phyloP scores from a whole-genome alignment of 2,888 invertebrate genomes.

The Phasia obesa region DNA sequence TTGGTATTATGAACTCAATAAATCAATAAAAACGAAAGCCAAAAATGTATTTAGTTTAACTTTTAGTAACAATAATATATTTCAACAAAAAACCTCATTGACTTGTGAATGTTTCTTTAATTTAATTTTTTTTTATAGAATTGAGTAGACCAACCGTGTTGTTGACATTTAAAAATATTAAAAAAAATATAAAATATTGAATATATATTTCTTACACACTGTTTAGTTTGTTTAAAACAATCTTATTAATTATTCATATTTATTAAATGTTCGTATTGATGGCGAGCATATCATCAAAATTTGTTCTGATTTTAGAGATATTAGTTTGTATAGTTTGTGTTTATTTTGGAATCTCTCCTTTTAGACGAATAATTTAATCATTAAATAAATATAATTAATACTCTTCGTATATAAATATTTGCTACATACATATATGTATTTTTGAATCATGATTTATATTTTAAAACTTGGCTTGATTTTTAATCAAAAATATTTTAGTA shows the following conservation, averaged over 20 bases:
- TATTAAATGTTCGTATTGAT: conserved; percentile 41
- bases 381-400: not conserved
- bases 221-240: conserved; percentile 46
- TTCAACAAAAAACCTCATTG: conserved; percentile 59
- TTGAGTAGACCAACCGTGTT: conserved; percentile 41
- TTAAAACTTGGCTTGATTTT: conserved; percentile 54
- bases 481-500: conserved; percentile 25
- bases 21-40: conserved; percentile 11
- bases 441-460: conserved; percentile 30
- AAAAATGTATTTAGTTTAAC: conserved; percentile 26
- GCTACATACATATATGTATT: conserved; percentile 67
- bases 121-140: conserved; percentile 50
- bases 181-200: conserved; percentile 12
- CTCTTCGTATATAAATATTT: conserved; percentile 43
- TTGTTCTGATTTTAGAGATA: conserved; percentile 71
- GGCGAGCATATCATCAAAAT: conserved; percentile 52
- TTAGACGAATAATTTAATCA: not conserved
- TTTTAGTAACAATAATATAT: conserved; percentile 3
- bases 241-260: conserved; percentile 29
- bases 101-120: conserved; percentile 67
- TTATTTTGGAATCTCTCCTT: not conserved
- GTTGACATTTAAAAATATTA: conserved; percentile 25
- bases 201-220: conserved; percentile 59
- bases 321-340: conserved; percentile 65
- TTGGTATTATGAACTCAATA: conserved; percentile 33